Base-by-base conservation (phyloP, 1,140 invertebrate species). In the Rhysida immarginata region DNA sequence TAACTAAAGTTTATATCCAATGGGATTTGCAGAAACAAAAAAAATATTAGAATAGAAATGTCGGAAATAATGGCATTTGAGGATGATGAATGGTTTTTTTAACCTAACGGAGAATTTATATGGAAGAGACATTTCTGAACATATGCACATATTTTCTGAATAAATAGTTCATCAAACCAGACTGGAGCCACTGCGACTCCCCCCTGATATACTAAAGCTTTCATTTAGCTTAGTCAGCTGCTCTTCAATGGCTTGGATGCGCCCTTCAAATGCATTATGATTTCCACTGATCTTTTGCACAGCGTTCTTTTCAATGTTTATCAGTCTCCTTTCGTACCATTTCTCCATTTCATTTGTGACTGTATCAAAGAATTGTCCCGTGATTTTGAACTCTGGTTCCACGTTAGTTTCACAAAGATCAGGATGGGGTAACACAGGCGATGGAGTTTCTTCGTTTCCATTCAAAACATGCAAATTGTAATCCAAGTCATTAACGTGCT, bases 311-410 rank as follows among this genome's bases (percentile, higher is more conserved):
- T 53, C 52, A 2, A 53, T 11, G 21, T 21, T 42, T 11, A 53
- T n/a, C 3, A 53, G 18, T 14, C 52, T 26, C 14, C 52, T 13
- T 53, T 53, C 52, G 35, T 53, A 53, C 52, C 52, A 53, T 24
- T 53, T 53, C 20, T 53, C 52, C 52, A 42, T 53, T 29, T 53
- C 26, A 24, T 53, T 29, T 8, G 26, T 41, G 41, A 53, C 35
- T 8, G 52, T 53, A 41, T 53, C 52, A 42, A 41, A 42, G 41
- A 53, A 53, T 21, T 29, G 52, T 41, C 35, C 14, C 2, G 13
- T 16, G 2, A 53, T 53, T 14, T 42, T 42, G 23, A 53, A 29
- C 21, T 53, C 52, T 29, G 26, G 52, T 46, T 46, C 44, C 8
- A 20, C 8, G 29, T 16, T 35, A 8, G 29, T 16, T 35, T n/a